A percentile compares a stretch with the other conserved stretches of the same genome.
Conservation (phyloP, 2,797 vertebrate genomes). For the Notamacropus eugenii region DNA sequence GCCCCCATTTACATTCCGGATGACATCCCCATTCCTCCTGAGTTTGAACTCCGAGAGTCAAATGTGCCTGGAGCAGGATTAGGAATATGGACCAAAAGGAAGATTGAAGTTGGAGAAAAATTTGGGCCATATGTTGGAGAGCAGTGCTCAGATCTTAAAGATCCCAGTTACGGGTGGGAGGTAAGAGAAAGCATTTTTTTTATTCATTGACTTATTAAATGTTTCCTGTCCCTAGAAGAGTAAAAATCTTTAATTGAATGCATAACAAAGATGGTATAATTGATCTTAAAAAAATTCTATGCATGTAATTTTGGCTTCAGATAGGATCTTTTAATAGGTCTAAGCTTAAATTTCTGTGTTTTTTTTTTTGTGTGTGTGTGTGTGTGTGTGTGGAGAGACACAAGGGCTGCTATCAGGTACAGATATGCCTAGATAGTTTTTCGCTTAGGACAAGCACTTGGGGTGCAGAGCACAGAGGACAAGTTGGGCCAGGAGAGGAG, state of each 20-base stretch:
- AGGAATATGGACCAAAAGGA: slow-evolving; percentile 95
- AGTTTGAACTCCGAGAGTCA: slow-evolving; percentile 95
- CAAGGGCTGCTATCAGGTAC: not conserved
- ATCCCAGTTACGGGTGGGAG: slow-evolving; percentile 93
- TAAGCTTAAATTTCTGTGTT: not conserved
- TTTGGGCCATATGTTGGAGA: slow-evolving; percentile 95
- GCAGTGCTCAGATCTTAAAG: slow-evolving; percentile 87
- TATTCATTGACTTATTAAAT: not conserved
- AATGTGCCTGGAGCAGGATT: slow-evolving; percentile 87
- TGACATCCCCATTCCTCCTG: slow-evolving; percentile 90
- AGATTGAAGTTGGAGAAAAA: slow-evolving; percentile 92
- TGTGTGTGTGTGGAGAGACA: not conserved
- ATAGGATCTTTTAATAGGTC: not conserved
- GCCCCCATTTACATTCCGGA: slow-evolving; percentile 89
- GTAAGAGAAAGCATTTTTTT: slow-evolving; percentile 87
- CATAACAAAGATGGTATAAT: not conserved
- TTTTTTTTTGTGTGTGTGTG: not conserved
- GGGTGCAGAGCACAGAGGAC: not conserved
- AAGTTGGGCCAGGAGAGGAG: not conserved
- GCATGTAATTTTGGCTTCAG: not conserved
- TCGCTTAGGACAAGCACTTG: not conserved
- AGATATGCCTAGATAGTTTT: not conserved
- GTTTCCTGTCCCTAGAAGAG: not conserved
- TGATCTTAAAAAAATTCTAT: not conserved
- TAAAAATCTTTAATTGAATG: not conserved